Evolutionary conservation across 2,888 invertebrate genomes (phyloP).

Genomic region (Zygaena filipendulae): DNA sequence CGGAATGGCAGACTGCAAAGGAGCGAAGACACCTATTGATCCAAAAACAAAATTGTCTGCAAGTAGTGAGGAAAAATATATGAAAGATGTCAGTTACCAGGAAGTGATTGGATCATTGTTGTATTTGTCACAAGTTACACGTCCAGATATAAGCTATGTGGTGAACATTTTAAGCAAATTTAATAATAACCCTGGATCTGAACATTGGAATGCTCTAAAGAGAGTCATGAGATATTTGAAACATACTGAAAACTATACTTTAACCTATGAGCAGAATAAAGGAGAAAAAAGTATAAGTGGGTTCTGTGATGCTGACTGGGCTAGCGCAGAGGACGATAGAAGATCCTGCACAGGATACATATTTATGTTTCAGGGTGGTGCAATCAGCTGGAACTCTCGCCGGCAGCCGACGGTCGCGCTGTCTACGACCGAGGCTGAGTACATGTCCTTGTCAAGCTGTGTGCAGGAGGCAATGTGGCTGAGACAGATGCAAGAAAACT

Average conservation of each 20-base stretch:
- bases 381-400: constrained; percentile 18
- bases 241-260: constrained; percentile 14
- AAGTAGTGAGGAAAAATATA: too few species aligned
- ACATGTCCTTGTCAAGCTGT: constrained; percentile 15
- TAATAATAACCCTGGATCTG: constrained; percentile 12
- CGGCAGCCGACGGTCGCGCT: too few species aligned
- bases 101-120: constrained; percentile 7
- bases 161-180: constrained; percentile 16
- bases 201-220: constrained; percentile 19
- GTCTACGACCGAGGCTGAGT: constrained; percentile 18
- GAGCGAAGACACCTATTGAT: too few species aligned
- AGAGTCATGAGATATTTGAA: constrained; percentile 19
- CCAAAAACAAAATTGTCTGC: too few species aligned
- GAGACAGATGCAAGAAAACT: constrained; percentile 13
- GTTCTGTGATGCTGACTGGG: constrained; percentile 22
- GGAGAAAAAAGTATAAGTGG: constrained; percentile 10
- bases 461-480: constrained; percentile 17
- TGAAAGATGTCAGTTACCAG: too few species aligned
- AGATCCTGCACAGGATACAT: constrained; percentile 19
- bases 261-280: constrained; percentile 13
- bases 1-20: too few species aligned
- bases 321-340: constrained; percentile 12
- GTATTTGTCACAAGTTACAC: constrained; percentile 8
- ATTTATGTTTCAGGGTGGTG: constrained; percentile 19
- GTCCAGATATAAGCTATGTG: constrained; percentile 12